These are phyloP conservation scores for Calycopis cecrops DNA, from an alignment of 1,140 invertebrate genomes.

Conservation along the genomic window DNA sequence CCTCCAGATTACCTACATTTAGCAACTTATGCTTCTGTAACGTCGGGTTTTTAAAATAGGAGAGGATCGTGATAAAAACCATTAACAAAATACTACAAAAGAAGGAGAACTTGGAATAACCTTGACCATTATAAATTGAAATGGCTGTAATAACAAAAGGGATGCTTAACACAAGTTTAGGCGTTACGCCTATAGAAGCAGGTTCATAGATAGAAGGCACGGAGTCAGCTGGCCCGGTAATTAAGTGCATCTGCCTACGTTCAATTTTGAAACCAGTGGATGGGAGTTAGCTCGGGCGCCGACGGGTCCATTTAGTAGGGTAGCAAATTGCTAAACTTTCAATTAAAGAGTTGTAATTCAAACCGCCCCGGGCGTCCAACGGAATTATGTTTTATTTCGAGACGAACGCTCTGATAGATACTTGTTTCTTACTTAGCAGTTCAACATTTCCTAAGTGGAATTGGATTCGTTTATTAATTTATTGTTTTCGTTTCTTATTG, in stretches of 20 bases:
- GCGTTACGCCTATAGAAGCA: slow-evolving; percentile 20
- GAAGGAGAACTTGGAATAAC: no score
- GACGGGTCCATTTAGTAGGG: slow-evolving; percentile 66
- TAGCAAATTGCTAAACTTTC: slow-evolving; percentile 74
- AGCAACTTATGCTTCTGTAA: no score
- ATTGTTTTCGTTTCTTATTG: slow-evolving; percentile 4
- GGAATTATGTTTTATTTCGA: slow-evolving; percentile 68
- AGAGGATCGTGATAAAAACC: no score
- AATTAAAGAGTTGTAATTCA: slow-evolving; percentile 75
- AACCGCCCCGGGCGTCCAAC: slow-evolving; percentile 58
- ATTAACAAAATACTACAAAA: no score
- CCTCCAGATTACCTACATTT: no score
- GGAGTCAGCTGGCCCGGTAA: slow-evolving; percentile 56
- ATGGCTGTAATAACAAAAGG: no score
- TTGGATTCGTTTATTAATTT: slow-evolving; percentile 9
- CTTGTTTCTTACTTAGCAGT: slow-evolving; percentile 52
- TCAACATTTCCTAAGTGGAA: slow-evolving; percentile 30
- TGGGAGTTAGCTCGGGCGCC: slow-evolving; percentile 58
- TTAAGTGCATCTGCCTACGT: slow-evolving; percentile 72
- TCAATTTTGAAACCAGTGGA: slow-evolving; percentile 70
- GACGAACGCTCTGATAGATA: slow-evolving; percentile 57
- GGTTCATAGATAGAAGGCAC: slow-evolving; percentile 41
- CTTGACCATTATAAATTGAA: no score
- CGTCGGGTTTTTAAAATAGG: no score
- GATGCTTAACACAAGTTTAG: slow-evolving; percentile 8